Evolutionary conservation across 2,888 invertebrate species (phyloP).

Genomic region (Tachina grossa): DNA sequence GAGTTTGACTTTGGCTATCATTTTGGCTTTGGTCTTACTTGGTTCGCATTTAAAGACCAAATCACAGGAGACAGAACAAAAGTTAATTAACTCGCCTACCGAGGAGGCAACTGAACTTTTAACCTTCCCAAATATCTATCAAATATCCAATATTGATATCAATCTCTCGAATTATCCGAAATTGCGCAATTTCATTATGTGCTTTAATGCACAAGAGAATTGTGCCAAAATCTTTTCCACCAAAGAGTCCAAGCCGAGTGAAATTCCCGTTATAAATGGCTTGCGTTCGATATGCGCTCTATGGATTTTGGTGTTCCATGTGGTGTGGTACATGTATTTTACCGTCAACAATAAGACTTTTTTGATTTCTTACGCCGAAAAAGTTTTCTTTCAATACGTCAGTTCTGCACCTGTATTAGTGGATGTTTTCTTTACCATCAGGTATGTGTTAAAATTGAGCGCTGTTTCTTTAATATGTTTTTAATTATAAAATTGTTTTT

Average conservation of each 20-base stretch:
- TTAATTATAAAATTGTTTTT: constrained; percentile 4
- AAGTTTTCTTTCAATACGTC: constrained; percentile 81
- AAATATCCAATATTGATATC: background rate
- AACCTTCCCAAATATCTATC: background rate
- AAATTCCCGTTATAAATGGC: constrained; percentile 82
- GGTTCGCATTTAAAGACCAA: constrained; percentile 59
- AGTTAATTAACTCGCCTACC: background rate
- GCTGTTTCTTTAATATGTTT: background rate
- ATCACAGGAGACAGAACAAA: background rate
- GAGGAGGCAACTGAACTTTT: constrained; percentile 9
- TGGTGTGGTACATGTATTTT: constrained; percentile 82
- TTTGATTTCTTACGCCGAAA: constrained; percentile 80
- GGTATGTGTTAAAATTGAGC: constrained; percentile 74
- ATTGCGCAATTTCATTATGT: constrained; percentile 76
- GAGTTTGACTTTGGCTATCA: constrained; percentile 75
- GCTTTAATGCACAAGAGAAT: constrained; percentile 80
- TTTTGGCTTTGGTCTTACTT: constrained; percentile 75
- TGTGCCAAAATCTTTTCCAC: constrained; percentile 77
- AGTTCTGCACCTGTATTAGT: constrained; percentile 82
- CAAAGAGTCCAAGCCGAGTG: constrained; percentile 74
- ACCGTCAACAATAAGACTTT: constrained; percentile 82
- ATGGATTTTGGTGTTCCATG: constrained; percentile 82
- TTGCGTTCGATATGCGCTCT: constrained; percentile 81
- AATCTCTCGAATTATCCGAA: constrained; percentile 44
- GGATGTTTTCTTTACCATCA: constrained; percentile 82